Base-by-base conservation (phyloP, 2,888 invertebrate species). In the Sepioteuthis lessoniana region DNA sequence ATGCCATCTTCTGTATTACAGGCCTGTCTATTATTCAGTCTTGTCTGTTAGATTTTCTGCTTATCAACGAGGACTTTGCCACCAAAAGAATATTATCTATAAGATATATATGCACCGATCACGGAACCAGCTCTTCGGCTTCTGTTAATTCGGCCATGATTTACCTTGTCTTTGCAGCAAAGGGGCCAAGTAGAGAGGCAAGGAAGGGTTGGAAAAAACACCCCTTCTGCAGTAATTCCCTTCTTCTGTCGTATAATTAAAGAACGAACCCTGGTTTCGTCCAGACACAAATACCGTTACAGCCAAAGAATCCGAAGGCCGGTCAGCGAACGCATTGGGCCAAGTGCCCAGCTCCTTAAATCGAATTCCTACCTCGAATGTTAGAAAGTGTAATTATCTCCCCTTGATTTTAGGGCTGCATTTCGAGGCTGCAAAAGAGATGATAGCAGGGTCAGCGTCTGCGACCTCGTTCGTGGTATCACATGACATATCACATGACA, bases 401-500 rank as follows among this genome's bases (percentile, higher is more conserved):
- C 76, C 76, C 76, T 35, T 76, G n/a, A n/a, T n/a, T 35, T 16
- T 10, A 76, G n/a, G n/a, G n/a, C n/a, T 21, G n/a, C n/a, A 19
- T n/a, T 35, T n/a, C 76, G 3, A n/a, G 13, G 76, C 76, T 76
- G 16, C 76, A n/a, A 19, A 76, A 76, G 76, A 13, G 76, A 76
- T 76, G 76, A 76, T 76, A 76, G 76, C 7, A 16, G 76, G 76
- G 76, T 76, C 76, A 76, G 76, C 19, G 3, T 35, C 35, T 76
- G 76, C 19, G 76, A 76, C 76, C 76, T 35, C 13, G n/a, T n/a
- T 10, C 35, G 76, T 76, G 76, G 76, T n/a, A 76, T 76, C 76
- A 76, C 76, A 76, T 76, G 76, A 76, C 76, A 76, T 21, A 76
- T 76, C 76, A 76, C 76, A 76, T 76, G 76, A 76, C 76, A 76